Evolutionary conservation across 2,888 invertebrate genomes (phyloP), one percentile per base, ranked within the genome.

Genomic region (Caenorhabditis sp.): DNA sequence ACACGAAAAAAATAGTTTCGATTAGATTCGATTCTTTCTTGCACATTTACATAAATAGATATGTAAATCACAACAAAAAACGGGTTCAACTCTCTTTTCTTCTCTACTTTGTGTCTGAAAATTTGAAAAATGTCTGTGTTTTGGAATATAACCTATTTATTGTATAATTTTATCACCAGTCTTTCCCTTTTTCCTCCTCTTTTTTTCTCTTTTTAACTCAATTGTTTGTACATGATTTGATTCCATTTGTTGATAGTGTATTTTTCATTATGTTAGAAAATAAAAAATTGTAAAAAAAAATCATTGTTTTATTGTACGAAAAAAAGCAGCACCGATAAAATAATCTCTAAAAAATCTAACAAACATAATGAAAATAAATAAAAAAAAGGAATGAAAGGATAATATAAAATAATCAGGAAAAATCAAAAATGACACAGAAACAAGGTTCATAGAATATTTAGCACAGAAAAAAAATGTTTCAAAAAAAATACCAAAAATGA

Each of bases 1-100:
- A 4, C 3, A 26, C 26, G 12, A 23, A 23, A 24, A 57, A 54
- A 57, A 58, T 73, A 73, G 72, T 68, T 65, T 73, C 66, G 72
- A 67, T 61, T 72, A 72, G 67, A 67, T 71, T 71, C 71, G 71
- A 71, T 53, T 53, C 24, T n/a, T n/a, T n/a, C n/a, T 53, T 23
- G 23, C 53, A 53, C 24, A 53, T 53, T 53, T 53, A 53, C 24
- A 23, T 53, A 21, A 23, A 53, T 53, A 53, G 24, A 53, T 53
- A 53, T 53, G 24, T 53, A 43, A 17, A 43, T 43, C 14, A 12
- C 5, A 36, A 36, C 4, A 50, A 8, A 53, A 53, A n/a, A 53
- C 24, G 53, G 53, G 21, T 53, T 53, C 53, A 43, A 43, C 3
- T 43, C 17, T 43, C 17, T 17, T 43, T 43, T 43, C 14, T 43